These are phyloP conservation scores for Rotaria macrura DNA, from an alignment of 2,888 invertebrate genomes.

Conservation along the genomic window DNA sequence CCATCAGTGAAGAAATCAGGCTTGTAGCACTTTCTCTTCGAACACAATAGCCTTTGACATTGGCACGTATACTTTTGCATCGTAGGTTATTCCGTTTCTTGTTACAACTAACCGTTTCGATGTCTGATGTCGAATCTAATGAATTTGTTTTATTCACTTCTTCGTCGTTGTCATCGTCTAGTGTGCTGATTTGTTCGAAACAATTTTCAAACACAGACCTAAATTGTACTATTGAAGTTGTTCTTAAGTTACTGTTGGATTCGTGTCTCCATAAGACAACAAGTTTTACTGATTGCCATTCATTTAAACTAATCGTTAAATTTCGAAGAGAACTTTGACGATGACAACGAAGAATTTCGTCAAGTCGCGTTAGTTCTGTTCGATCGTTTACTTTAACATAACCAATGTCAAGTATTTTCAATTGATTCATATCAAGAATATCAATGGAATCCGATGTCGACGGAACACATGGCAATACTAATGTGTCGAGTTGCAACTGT, in stretches of 20 bases:
- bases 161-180: background rate
- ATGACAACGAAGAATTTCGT: background rate
- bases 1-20: too few species aligned
- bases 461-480: background rate
- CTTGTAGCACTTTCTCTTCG: too few species aligned
- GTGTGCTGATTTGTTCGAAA: background rate
- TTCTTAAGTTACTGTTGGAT: background rate
- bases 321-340: background rate
- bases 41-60: too few species aligned
- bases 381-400: background rate
- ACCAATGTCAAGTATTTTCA: background rate
- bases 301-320: background rate
- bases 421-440: background rate
- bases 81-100: too few species aligned
- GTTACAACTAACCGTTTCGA: background rate
- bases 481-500: background rate
- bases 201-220: background rate
- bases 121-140: background rate
- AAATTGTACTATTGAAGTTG: background rate
- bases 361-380: background rate
- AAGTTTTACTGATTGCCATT: background rate
- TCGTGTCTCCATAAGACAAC: background rate
- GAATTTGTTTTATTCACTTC: background rate
- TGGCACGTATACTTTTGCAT: too few species aligned
- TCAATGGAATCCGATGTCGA: background rate